phyloP scores from a whole-genome alignment of 2,888 invertebrate species.

The Drosophila phalerata region DNA sequence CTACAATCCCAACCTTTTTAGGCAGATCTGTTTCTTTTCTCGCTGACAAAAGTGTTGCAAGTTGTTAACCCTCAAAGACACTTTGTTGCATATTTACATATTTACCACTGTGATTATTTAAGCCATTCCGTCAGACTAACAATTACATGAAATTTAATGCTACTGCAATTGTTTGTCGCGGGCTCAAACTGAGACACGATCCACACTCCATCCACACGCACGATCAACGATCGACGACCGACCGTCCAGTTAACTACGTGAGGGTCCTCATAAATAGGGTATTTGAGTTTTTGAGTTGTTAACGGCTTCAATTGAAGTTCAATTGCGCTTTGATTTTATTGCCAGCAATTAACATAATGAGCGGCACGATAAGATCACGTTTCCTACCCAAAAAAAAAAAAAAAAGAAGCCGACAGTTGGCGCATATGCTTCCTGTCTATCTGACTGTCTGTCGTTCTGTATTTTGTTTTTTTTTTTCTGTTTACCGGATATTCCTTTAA shows the following conservation, averaged over 20 bases:
- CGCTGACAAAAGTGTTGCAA: background rate
- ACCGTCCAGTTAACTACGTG: constrained; percentile 50
- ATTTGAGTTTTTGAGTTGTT: constrained; percentile 11
- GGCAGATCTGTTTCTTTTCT: background rate
- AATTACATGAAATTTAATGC: constrained; percentile 61
- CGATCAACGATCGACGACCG: constrained; percentile 9
- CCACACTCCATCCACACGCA: constrained; percentile 39
- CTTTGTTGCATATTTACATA: constrained; percentile 13
- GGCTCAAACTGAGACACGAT: constrained; percentile 52
- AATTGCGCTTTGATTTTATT: constrained; percentile 79
- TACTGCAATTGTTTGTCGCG: constrained; percentile 20
- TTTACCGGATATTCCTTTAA: constrained; percentile 74
- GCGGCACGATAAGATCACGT: constrained; percentile 76
- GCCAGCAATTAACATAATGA: constrained; percentile 80
- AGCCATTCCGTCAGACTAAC: constrained; percentile 29
- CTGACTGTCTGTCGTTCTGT: background rate
- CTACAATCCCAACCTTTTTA: background rate
- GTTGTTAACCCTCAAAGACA: background rate
- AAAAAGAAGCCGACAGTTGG: constrained; percentile 52
- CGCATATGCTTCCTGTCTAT: constrained; percentile 76
- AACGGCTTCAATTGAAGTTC: constrained; percentile 79
- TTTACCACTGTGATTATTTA: constrained; percentile 1
- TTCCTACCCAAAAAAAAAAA: constrained; percentile 51
- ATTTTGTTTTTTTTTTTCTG: constrained; percentile 8
- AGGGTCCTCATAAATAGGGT: constrained; percentile 29